These are phyloP conservation scores for Drosophila multiciliata DNA, from an alignment of 2,888 invertebrate genomes.

Conservation along the genomic window DNA sequence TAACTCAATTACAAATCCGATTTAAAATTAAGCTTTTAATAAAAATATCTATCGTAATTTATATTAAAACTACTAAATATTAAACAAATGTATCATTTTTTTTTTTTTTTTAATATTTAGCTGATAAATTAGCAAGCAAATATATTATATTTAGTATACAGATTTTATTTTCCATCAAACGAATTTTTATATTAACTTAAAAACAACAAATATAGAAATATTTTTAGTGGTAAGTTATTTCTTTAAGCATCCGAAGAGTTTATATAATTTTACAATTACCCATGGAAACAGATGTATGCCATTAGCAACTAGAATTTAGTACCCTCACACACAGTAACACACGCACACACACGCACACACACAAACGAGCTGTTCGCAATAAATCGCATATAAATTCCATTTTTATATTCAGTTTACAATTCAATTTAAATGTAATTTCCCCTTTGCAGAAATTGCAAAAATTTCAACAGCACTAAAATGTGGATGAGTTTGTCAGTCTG, in stretches of 20 bases:
- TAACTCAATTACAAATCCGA: slow-evolving; percentile 1
- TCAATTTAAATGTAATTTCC: slow-evolving; percentile 77
- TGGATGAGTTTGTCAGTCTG: slow-evolving; percentile 12
- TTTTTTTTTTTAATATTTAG: background rate
- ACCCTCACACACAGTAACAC: background rate
- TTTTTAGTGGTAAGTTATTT: background rate
- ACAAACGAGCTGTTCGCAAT: slow-evolving; percentile 2
- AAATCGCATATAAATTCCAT: slow-evolving; percentile 37
- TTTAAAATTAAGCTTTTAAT: background rate
- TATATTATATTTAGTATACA: background rate
- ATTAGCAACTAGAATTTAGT: slow-evolving; percentile 13
- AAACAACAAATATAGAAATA: background rate
- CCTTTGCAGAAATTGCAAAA: slow-evolving; percentile 63
- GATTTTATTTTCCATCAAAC: background rate
- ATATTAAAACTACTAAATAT: background rate
- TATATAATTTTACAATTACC: background rate
- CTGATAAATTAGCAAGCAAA: background rate
- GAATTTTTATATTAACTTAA: background rate
- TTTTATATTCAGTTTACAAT: slow-evolving; percentile 67
- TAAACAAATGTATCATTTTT: background rate
- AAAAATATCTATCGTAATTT: background rate
- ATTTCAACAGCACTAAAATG: slow-evolving; percentile 37
- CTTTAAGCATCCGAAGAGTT: background rate
- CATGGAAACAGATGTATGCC: slow-evolving; percentile 23
- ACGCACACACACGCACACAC: background rate